Percentiles rank a stretch among this genome's conserved stretches.
Conservation (phyloP, 2,797 vertebrate genomes). For the Ibycter americanus region DNA sequence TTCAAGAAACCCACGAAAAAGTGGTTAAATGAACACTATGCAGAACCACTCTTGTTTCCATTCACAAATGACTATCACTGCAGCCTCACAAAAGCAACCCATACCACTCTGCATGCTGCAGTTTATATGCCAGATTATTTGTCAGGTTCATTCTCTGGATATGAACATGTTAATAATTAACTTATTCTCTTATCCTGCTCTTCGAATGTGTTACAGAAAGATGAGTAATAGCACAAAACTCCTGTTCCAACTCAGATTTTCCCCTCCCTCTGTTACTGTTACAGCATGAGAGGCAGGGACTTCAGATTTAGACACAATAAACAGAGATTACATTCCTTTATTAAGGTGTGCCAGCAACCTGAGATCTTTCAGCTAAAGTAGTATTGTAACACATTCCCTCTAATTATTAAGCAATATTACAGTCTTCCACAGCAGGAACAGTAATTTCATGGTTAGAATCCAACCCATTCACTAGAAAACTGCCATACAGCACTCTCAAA, state of each 20-base stretch:
- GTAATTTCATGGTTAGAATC: constrained; percentile 9
- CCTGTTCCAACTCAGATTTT: not conserved
- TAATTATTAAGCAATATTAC: constrained; percentile 40
- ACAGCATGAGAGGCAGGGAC: constrained; percentile 20
- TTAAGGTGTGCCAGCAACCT: constrained; percentile 76
- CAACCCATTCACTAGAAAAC: constrained; percentile 12
- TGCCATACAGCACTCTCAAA: not conserved
- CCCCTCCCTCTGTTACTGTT: constrained; percentile 42
- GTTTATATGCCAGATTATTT: not conserved
- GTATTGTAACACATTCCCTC: constrained; percentile 39
- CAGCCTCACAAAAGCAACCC: not conserved
- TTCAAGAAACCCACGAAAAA: not conserved
- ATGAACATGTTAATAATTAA: constrained; percentile 64
- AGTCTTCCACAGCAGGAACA: constrained; percentile 7
- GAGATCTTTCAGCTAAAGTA: constrained; percentile 28
- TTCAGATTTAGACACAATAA: constrained; percentile 43
- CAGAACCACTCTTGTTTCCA: not conserved
- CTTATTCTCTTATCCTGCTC: constrained; percentile 1
- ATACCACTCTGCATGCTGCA: not conserved
- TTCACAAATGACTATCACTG: not conserved
- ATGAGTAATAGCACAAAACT: constrained; percentile 69
- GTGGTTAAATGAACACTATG: not conserved
- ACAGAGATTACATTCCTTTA: constrained; percentile 73
- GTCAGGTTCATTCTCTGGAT: not conserved
- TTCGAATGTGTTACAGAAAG: constrained; percentile 6